Evolutionary conservation across 2,113 vertebrate genomes (phyloP).

Genomic region (Hypanus sabinus): DNA sequence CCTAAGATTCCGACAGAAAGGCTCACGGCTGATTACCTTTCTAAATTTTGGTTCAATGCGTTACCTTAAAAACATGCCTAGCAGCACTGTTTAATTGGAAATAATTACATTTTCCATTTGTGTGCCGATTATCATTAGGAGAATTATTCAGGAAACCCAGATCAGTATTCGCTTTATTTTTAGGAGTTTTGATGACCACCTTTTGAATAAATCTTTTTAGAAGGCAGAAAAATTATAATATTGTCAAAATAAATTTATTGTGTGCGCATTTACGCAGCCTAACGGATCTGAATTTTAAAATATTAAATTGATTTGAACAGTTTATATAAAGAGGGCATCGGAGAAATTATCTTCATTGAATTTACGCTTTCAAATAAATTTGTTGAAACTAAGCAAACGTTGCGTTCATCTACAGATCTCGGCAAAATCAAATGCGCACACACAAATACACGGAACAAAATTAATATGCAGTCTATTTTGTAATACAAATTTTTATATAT

Average conservation of each 20-base stretch:
- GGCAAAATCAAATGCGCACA: neutral
- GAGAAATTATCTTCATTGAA: neutral
- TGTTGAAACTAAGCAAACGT: neutral
- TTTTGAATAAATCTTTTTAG: neutral
- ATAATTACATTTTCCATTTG: neutral
- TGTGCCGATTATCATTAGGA: neutral
- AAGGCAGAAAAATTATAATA: neutral
- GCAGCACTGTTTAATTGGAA: neutral
- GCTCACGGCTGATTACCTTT: neutral
- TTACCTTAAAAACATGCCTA: neutral
- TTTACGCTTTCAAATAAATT: neutral
- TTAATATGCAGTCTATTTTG: neutral
- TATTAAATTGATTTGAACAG: neutral
- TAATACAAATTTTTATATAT: neutral
- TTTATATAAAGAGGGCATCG: neutral
- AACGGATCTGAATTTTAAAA: neutral
- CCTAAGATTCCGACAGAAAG: neutral
- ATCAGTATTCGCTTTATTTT: neutral
- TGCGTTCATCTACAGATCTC: neutral
- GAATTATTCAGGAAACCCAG: neutral
- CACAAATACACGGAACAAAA: neutral
- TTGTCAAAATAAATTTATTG: neutral
- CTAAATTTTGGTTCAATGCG: neutral
- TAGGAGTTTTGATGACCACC: neutral
- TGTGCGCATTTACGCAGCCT: neutral